A percentile compares a stretch with the other conserved stretches of the same genome.
Conservation (phyloP, 2,797 vertebrate species). For the Cuculus canorus region DNA sequence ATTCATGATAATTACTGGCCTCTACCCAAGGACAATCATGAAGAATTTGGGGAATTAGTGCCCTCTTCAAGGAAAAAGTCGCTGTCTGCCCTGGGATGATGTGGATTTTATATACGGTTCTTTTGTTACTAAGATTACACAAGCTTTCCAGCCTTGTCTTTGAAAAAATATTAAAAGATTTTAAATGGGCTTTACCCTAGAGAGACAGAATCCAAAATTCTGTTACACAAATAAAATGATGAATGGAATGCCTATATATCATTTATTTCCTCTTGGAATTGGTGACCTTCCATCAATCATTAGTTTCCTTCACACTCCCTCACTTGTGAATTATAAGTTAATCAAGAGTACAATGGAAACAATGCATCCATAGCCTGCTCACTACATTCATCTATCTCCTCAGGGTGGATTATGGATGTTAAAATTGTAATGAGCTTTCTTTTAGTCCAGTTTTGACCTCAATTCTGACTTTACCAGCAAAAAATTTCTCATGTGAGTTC, state of each 20-base stretch:
- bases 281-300: slow-evolving; percentile 64
- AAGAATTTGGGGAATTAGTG: slow-evolving; percentile 25
- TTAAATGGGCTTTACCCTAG: slow-evolving; percentile 43
- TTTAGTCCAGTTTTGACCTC: slow-evolving; percentile 66
- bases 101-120: not conserved
- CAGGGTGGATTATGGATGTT: slow-evolving; percentile 64
- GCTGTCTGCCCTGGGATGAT: not conserved
- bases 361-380: slow-evolving; percentile 24
- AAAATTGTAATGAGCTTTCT: slow-evolving; percentile 68
- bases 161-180: slow-evolving; percentile 49
- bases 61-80: slow-evolving; percentile 17
- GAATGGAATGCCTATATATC: slow-evolving; percentile 51
- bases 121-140: slow-evolving; percentile 22
- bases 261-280: slow-evolving; percentile 70
- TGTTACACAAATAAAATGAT: slow-evolving; percentile 54
- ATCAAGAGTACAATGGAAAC: slow-evolving; percentile 68
- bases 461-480: slow-evolving; percentile 60
- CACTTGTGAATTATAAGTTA: slow-evolving; percentile 68
- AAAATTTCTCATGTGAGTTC: slow-evolving; percentile 21
- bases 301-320: slow-evolving; percentile 67
- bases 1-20: not conserved
- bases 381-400: slow-evolving; percentile 42
- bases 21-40: not conserved
- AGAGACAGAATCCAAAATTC: slow-evolving; percentile 24
- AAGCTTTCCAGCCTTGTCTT: slow-evolving; percentile 9